Evolutionary conservation across 2,888 invertebrate genomes (phyloP).

Genomic region (Cartodere bifasciata): DNA sequence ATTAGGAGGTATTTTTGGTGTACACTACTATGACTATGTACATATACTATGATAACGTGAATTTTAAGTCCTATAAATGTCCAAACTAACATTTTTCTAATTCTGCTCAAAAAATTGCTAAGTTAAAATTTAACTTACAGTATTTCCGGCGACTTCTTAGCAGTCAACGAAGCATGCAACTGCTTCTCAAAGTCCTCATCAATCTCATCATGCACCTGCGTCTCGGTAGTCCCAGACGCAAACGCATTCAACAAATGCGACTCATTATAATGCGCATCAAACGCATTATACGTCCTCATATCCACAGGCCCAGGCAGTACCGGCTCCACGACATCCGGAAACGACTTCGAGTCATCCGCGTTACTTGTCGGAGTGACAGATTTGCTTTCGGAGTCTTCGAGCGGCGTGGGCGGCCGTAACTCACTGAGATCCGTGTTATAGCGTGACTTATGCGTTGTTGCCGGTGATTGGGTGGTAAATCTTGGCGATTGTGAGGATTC

Average conservation of each 20-base stretch:
- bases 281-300: constrained; percentile 71
- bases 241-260: constrained; percentile 54
- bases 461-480: constrained; percentile 39
- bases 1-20: no score
- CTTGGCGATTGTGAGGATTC: constrained; percentile 47
- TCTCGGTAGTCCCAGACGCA: constrained; percentile 55
- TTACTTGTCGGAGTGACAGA: constrained; percentile 17
- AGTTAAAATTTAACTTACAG: constrained; percentile 11
- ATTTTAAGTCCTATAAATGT: no score
- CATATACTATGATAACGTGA: no score
- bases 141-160: constrained; percentile 25
- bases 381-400: constrained; percentile 27
- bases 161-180: constrained; percentile 53
- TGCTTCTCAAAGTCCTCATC: constrained; percentile 72
- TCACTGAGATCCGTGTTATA: constrained; percentile 37
- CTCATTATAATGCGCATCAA: constrained; percentile 48
- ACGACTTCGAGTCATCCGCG: constrained; percentile 21
- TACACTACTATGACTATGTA: no score
- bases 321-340: constrained; percentile 51
- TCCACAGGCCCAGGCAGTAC: constrained; percentile 78
- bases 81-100: no score
- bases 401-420: constrained; percentile 38
- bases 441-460: constrained; percentile 28
- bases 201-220: constrained; percentile 53
- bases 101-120: no score